A percentile compares a stretch with the other conserved stretches of the same genome.
Conservation (phyloP, 2,888 invertebrate species). For the Caenorhabditis zanzibari region DNA sequence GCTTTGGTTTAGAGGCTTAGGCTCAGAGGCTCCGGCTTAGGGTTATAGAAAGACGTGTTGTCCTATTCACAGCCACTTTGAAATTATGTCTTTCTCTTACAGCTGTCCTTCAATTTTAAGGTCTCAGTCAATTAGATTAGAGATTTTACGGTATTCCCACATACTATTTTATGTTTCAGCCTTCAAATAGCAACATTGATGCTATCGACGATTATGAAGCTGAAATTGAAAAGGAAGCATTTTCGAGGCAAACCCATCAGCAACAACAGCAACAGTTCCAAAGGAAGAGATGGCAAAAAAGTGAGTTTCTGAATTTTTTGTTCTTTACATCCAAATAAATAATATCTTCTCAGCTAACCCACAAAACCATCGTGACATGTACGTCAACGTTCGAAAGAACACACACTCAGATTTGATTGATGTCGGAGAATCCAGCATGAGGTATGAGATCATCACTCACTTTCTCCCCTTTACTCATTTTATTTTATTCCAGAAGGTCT, state of each 20-base stretch:
- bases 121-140: too few species aligned
- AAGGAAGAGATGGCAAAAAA: slow-evolving; percentile 47
- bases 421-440: slow-evolving; percentile 59
- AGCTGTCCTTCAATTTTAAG: too few species aligned
- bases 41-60: too few species aligned
- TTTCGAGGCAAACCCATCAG: neutral
- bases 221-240: slow-evolving; percentile 24
- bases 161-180: too few species aligned
- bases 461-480: slow-evolving; percentile 29
- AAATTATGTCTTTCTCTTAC: too few species aligned
- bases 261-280: slow-evolving; percentile 35
- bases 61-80: too few species aligned
- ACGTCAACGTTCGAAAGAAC: slow-evolving; percentile 60
- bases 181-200: neutral
- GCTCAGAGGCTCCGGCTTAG: too few species aligned
- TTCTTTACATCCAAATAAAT: too few species aligned
- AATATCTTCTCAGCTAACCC: slow-evolving; percentile 8
- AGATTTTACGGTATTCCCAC: too few species aligned
- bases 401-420: slow-evolving; percentile 59
- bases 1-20: too few species aligned
- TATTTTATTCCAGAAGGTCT: slow-evolving; percentile 61
- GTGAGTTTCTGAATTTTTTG: slow-evolving; percentile 18
- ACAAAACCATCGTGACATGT: slow-evolving; percentile 53
- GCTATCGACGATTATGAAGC: slow-evolving; percentile 52
- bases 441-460: slow-evolving; percentile 61